Evolutionary conservation across 2,888 invertebrate genomes (phyloP).

Genomic region (Erebia ligea): DNA sequence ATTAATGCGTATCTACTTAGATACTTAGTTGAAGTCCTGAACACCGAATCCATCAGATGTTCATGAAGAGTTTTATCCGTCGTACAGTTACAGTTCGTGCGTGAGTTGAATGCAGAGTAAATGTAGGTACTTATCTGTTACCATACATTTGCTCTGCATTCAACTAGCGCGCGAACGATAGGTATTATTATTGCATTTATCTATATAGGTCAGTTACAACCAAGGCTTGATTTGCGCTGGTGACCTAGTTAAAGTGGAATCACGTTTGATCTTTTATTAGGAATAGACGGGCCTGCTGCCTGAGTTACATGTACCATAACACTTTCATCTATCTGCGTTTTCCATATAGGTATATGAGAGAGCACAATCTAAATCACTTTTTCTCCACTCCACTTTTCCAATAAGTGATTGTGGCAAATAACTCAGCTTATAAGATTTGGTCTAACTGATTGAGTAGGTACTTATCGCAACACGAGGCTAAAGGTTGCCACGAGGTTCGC

Average conservation of each 20-base stretch:
- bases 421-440: background rate
- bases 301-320: no score
- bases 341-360: no score
- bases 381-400: no score
- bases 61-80: background rate
- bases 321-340: no score
- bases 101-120: no score
- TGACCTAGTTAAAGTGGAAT: background rate
- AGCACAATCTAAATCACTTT: no score
- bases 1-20: no score
- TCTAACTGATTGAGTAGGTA: background rate
- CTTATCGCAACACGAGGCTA: slow-evolving; percentile 5
- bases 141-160: no score
- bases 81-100: background rate
- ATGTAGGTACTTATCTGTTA: no score
- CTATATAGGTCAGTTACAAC: slow-evolving; percentile 12
- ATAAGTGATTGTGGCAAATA: no score
- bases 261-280: background rate
- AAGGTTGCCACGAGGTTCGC: slow-evolving; percentile 4
- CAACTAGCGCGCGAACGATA: no score
- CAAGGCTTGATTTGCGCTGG: background rate
- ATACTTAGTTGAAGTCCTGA: background rate
- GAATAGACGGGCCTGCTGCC: no score
- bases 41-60: background rate
- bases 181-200: slow-evolving; percentile 1